Conservation (phyloP, 2,888 invertebrate genomes). For the Conus canariensis region DNA sequence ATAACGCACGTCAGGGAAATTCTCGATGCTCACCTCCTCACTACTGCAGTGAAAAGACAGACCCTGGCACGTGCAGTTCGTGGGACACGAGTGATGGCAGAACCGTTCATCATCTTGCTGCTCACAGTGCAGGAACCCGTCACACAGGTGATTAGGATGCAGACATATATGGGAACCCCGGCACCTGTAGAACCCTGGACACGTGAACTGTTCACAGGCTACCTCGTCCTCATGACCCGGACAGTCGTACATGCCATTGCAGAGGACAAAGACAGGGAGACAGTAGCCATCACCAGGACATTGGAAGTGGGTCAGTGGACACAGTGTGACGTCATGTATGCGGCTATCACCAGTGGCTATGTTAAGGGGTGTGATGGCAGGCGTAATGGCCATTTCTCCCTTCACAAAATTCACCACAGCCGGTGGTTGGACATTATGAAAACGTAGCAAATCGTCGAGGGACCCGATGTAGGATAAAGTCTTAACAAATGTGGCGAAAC, state of each 20-base stretch:
- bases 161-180: not conserved
- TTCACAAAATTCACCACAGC: not conserved
- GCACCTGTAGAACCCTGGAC: conserved; percentile 18
- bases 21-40: not conserved
- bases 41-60: not conserved
- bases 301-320: not conserved
- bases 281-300: conserved; percentile 7
- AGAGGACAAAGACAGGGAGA: conserved; percentile 4
- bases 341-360: not conserved
- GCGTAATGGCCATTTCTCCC: not conserved
- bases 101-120: conserved; percentile 1
- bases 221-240: not conserved
- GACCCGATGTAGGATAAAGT: not conserved
- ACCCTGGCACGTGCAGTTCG: not conserved
- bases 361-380: not conserved
- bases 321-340: not conserved
- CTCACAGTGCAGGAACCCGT: not conserved
- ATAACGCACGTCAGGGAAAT: not conserved
- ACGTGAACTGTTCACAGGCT: not conserved
- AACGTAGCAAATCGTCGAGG: not conserved
- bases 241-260: conserved; percentile 6
- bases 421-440: not conserved
- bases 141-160: not conserved
- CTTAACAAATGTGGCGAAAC: not conserved
- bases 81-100: not conserved